Evolutionary conservation across 2,797 vertebrate genomes (phyloP), one percentile per base, ranked within the genome.

Genomic region (Prunella strophiata): DNA sequence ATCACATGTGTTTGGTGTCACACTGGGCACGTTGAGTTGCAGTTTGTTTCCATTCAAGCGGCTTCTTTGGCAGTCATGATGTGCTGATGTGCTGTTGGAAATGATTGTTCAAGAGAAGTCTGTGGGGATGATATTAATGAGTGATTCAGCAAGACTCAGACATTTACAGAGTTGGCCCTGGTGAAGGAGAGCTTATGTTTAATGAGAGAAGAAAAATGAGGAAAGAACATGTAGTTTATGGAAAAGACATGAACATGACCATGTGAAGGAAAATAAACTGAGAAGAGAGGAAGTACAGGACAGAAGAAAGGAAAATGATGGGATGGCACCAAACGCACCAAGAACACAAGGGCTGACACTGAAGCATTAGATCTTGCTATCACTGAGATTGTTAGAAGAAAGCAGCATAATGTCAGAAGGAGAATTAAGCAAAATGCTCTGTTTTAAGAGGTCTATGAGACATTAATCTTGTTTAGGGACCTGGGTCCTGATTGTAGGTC

Each of bases 1-100:
- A 66, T 94, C 72, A 78, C 51, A 58, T 65, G 65, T 76, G 62
- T 91, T 86, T 83, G 54, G 47, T 92, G 87, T 93, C 89, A 81
- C 58, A 51, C 81, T 85, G 79, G 47, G 85, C 43, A 78, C 9
- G 58, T 38, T 91, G 72, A 95, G 75, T 87, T 66, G 58, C 76
- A 92, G 65, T 70, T 85, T 91, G 42, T 89, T 96, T 89, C 89
- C 77, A 75, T 85, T 59, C 87, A 42, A 91, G 61, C 13, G 7
- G 50, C 30, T 20, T 29, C 67, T 67, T 93, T 91, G 87, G 84
- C 91, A 94, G 67, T 83, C 58, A 7, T 20, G n/a, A 66, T 66
- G 82, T 76, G 75, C 76, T 91, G 80, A 89, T 86, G 89, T 78
- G 55, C 63, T 36, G 4, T 47, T 95, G 81, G 85, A 88, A 93